Evolutionary conservation across 2,113 vertebrate species (phyloP).

Genomic region (Danionella cerebrum): DNA sequence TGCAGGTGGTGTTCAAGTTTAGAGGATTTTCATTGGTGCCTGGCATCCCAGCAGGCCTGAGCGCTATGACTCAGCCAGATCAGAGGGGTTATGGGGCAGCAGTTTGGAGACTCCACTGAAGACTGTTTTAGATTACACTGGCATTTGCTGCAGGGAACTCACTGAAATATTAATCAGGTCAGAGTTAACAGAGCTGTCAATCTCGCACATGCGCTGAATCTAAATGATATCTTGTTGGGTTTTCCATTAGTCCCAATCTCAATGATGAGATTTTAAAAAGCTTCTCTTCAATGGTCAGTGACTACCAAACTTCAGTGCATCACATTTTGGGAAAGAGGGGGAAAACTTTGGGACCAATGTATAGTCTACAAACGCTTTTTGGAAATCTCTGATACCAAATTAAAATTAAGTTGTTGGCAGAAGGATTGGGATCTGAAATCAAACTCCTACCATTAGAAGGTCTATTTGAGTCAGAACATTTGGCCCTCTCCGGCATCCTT

Average conservation of each 20-base stretch:
- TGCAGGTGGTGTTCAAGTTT: constrained; percentile 36
- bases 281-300: too few species aligned
- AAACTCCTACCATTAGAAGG: constrained; percentile 19
- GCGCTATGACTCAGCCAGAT: constrained; percentile 39
- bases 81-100: constrained; percentile 32
- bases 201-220: constrained; percentile 34
- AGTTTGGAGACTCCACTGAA: constrained; percentile 33
- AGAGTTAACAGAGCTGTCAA: constrained; percentile 55
- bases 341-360: too few species aligned
- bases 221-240: constrained; percentile 19
- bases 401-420: too few species aligned
- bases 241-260: too few species aligned
- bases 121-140: constrained; percentile 51
- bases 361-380: too few species aligned
- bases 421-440: background rate
- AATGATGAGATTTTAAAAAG: too few species aligned
- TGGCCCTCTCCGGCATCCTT: constrained; percentile 38
- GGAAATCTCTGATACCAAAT: too few species aligned
- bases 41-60: constrained; percentile 17
- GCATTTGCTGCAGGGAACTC: constrained; percentile 36
- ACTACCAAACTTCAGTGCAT: too few species aligned
- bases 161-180: constrained; percentile 57
- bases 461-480: constrained; percentile 52
- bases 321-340: too few species aligned
- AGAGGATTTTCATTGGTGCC: constrained; percentile 33